Conservation (phyloP, 2,888 invertebrate species). For the Polyommatus icarus region DNA sequence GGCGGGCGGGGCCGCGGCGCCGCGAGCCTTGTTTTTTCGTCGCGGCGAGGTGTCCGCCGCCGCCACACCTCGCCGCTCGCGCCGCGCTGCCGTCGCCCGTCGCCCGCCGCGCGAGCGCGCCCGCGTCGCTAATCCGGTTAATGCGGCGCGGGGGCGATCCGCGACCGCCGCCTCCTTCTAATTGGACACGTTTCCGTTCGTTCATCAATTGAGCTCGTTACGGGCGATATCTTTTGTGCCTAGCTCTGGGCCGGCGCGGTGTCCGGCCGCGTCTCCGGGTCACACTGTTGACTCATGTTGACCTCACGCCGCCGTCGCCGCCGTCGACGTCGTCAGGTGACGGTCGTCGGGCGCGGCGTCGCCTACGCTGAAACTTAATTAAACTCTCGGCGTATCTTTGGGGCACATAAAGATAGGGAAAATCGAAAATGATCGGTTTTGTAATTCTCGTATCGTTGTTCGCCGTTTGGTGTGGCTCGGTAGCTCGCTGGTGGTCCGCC, state of each 20-base stretch:
- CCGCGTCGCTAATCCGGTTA: constrained; percentile 71
- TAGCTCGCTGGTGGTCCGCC: not conserved
- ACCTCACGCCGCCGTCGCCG: not conserved
- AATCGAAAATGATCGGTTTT: not conserved
- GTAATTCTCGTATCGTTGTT: not conserved
- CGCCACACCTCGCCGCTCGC: constrained; percentile 74
- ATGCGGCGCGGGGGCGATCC: constrained; percentile 67
- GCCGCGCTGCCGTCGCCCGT: constrained; percentile 50
- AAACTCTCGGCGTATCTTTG: constrained; percentile 14
- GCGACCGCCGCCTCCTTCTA: constrained; percentile 74
- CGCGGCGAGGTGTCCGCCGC: constrained; percentile 53
- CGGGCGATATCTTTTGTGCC: constrained; percentile 68
- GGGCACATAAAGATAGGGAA: not conserved
- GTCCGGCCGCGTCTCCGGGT: constrained; percentile 35
- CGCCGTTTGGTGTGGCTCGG: not conserved
- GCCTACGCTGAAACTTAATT: constrained; percentile 12
- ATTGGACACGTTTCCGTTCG: constrained; percentile 79
- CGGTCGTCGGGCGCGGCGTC: not conserved
- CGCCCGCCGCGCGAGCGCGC: constrained; percentile 54
- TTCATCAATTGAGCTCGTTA: constrained; percentile 80
- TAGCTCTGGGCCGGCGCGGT: constrained; percentile 35
- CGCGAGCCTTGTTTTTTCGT: constrained; percentile 73
- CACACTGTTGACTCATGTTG: not conserved
- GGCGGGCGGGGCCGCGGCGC: constrained; percentile 65
- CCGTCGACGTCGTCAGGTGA: not conserved